These are phyloP conservation scores for Clitarchus hookeri DNA, from an alignment of 2,888 invertebrate genomes.

Conservation along the genomic window DNA sequence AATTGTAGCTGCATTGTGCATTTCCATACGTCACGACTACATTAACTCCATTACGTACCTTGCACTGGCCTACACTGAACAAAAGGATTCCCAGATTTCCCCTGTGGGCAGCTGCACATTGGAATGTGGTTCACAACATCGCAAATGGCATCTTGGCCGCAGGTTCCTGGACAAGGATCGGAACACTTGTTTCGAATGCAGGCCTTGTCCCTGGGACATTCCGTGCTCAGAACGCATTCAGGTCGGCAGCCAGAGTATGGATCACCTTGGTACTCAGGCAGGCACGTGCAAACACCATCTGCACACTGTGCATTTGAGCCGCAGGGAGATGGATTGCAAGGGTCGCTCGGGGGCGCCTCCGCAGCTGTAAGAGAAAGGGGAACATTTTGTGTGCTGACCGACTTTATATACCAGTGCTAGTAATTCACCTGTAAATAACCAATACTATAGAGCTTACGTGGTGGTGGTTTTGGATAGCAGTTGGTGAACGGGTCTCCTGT, in stretches of 20 bases:
- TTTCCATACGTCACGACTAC: slow-evolving; percentile 30
- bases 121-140: slow-evolving; percentile 74
- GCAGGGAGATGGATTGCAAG: slow-evolving; percentile 49
- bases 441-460: slow-evolving; percentile 37
- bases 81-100: slow-evolving; percentile 73
- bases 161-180: slow-evolving; percentile 72
- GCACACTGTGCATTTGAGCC: slow-evolving; percentile 50
- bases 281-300: slow-evolving; percentile 70
- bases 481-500: slow-evolving; percentile 50
- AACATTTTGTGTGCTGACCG: neutral
- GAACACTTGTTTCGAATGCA: slow-evolving; percentile 70
- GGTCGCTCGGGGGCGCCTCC: slow-evolving; percentile 41
- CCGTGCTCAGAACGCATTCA: slow-evolving; percentile 70
- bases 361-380: slow-evolving; percentile 29
- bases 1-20: neutral
- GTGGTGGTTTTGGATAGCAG: slow-evolving; percentile 44
- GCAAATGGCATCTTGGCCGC: slow-evolving; percentile 71
- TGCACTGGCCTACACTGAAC: slow-evolving; percentile 60
- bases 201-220: slow-evolving; percentile 67
- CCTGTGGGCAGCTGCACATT: slow-evolving; percentile 64
- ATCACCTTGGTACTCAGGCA: slow-evolving; percentile 73
- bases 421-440: slow-evolving; percentile 10
- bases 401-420: neutral
- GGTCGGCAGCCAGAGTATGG: slow-evolving; percentile 71
- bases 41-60: slow-evolving; percentile 38